Conservation (phyloP, 2,797 vertebrate genomes). For the Sandelia bainsii region DNA sequence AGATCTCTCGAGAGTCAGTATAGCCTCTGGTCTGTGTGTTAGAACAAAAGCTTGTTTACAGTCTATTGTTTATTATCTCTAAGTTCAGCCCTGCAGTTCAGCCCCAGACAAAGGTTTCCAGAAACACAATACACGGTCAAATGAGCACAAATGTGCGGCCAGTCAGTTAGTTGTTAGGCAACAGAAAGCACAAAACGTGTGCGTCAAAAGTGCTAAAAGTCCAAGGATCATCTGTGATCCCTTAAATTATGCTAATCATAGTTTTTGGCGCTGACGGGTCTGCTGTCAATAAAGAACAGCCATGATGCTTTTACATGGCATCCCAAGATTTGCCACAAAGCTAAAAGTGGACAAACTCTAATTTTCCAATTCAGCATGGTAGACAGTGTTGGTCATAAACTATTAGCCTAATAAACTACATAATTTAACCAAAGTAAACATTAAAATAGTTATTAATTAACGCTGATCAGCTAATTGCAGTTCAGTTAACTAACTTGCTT, state of each 20-base stretch:
- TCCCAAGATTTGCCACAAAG: background rate
- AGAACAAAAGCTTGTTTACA: background rate
- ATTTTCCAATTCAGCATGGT: background rate
- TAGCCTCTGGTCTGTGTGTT: background rate
- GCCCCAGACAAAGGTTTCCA: background rate
- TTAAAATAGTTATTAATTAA: background rate
- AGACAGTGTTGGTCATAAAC: background rate
- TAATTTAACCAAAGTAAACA: background rate
- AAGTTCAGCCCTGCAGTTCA: constrained; percentile 3
- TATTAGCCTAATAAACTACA: background rate
- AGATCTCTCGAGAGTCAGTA: background rate
- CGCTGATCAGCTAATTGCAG: background rate
- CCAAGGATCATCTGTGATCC: constrained; percentile 11
- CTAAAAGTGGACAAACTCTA: background rate
- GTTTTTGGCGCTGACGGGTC: background rate
- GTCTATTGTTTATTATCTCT: constrained; percentile 1
- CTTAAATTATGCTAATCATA: background rate
- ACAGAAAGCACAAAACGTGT: background rate
- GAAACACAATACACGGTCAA: background rate
- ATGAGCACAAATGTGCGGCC: constrained; percentile 4
- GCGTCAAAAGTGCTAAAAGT: constrained; percentile 4
- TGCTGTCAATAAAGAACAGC: background rate
- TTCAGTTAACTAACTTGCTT: background rate
- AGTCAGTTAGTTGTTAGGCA: background rate
- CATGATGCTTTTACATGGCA: too few species aligned